Percentiles rank a stretch among this genome's conserved stretches.
phyloP scores from a whole-genome alignment of 1,140 invertebrate genomes.

The Caenorhabditis brenneri region DNA sequence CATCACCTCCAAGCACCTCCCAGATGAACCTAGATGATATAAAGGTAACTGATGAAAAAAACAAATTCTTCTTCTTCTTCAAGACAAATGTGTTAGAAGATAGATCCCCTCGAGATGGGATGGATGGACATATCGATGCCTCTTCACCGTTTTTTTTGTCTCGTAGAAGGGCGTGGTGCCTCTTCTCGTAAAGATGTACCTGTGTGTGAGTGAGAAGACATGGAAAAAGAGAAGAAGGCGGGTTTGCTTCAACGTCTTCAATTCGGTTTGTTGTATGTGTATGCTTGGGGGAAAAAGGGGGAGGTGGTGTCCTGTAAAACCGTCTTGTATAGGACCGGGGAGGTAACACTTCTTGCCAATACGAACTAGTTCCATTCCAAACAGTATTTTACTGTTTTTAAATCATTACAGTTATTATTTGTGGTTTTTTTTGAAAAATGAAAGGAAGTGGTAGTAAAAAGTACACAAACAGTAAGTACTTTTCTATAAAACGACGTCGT shows the following conservation, averaged over 20 bases:
- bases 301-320: constrained; percentile 33
- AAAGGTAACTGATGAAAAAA: constrained; percentile 3
- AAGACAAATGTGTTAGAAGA: background rate
- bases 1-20: background rate
- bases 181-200: constrained; percentile 27
- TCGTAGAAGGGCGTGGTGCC: constrained; percentile 37
- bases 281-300: background rate
- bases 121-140: background rate
- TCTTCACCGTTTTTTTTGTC: background rate
- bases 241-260: constrained; percentile 22
- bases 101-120: background rate
- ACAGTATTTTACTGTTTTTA: background rate
- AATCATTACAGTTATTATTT: background rate
- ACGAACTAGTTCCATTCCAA: constrained; percentile 19
- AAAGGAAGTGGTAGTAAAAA: no score
- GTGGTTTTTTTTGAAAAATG: background rate
- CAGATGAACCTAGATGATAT: constrained; percentile 23
- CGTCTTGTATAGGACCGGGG: constrained; percentile 19
- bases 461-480: background rate
- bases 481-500: no score
- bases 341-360: background rate
- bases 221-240: background rate
- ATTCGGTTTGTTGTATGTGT: constrained; percentile 17
- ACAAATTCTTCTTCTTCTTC: background rate
- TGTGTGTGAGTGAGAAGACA: background rate